A percentile compares a stretch with the other conserved stretches of the same genome.
Evolutionary conservation across 1,140 invertebrate genomes (phyloP).

Genomic region (Ceratitis capitata): DNA sequence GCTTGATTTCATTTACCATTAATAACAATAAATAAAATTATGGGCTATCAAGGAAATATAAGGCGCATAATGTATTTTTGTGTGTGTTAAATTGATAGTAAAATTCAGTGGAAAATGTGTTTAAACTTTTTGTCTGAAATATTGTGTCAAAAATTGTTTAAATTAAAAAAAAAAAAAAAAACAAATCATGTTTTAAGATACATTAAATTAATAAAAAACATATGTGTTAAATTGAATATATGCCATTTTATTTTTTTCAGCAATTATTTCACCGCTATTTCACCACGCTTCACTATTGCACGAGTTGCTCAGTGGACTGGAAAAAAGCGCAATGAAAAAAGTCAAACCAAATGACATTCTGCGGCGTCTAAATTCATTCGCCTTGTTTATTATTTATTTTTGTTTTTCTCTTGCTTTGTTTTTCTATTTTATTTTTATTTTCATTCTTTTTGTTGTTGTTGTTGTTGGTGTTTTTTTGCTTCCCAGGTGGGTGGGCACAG

Average conservation of each 20-base stretch:
- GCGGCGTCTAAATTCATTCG: not conserved
- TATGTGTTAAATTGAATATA: not conserved
- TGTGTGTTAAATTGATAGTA: too few species aligned
- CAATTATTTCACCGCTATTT: not conserved
- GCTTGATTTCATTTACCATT: too few species aligned
- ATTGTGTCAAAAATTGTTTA: not conserved
- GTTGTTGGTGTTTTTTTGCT: not conserved
- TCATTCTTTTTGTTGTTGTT: not conserved
- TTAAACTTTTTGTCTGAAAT: not conserved
- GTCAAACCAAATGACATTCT: not conserved
- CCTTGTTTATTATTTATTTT: not conserved
- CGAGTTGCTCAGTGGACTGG: not conserved
- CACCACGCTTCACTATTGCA: not conserved
- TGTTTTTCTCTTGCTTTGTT: not conserved
- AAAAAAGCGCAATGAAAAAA: not conserved
- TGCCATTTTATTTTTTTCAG: not conserved
- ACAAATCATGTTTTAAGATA: not conserved
- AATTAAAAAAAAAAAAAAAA: not conserved
- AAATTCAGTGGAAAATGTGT: too few species aligned
- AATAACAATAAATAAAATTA: too few species aligned
- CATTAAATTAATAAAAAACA: not conserved
- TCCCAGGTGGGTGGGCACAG: slow-evolving; percentile 1
- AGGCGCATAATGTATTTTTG: not conserved
- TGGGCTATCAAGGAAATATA: too few species aligned
- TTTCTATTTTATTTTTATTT: not conserved